A percentile compares a stretch with the other conserved stretches of the same genome.
Evolutionary conservation across 2,113 vertebrate genomes (phyloP).

Genomic region (Catharus bicknelli): DNA sequence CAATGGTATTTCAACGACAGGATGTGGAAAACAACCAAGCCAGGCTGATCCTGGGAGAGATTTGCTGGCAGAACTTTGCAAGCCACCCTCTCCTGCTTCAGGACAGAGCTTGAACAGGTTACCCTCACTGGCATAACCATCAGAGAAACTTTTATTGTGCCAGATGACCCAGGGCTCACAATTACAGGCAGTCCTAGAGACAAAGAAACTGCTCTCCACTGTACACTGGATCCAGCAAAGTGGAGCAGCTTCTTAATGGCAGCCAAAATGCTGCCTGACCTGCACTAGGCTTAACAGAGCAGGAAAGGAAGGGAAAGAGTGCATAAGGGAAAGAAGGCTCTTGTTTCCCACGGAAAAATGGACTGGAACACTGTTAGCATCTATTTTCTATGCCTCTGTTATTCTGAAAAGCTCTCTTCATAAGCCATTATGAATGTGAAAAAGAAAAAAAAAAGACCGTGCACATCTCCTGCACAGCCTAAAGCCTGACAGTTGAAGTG

Average conservation of each 20-base stretch:
- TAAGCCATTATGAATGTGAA: neutral
- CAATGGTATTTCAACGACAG: neutral
- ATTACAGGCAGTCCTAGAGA: neutral
- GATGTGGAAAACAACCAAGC: neutral
- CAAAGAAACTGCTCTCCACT: neutral
- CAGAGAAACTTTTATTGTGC: neutral
- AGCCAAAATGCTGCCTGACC: neutral
- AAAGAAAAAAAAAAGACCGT: neutral
- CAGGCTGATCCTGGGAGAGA: neutral
- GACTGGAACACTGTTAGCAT: neutral
- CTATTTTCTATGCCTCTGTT: neutral
- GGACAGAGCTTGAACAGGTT: neutral
- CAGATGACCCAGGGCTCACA: neutral
- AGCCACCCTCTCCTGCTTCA: neutral
- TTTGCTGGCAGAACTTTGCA: neutral
- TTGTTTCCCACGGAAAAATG: neutral
- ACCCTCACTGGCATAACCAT: neutral
- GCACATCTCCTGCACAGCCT: neutral
- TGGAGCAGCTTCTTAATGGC: neutral
- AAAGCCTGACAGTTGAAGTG: neutral
- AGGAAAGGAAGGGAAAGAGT: neutral
- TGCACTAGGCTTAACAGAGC: neutral
- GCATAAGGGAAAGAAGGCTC: neutral
- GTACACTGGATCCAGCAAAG: neutral
- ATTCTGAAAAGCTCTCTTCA: neutral